Conservation (phyloP, 2,888 invertebrate genomes). For the Hypomecis atomaria region DNA sequence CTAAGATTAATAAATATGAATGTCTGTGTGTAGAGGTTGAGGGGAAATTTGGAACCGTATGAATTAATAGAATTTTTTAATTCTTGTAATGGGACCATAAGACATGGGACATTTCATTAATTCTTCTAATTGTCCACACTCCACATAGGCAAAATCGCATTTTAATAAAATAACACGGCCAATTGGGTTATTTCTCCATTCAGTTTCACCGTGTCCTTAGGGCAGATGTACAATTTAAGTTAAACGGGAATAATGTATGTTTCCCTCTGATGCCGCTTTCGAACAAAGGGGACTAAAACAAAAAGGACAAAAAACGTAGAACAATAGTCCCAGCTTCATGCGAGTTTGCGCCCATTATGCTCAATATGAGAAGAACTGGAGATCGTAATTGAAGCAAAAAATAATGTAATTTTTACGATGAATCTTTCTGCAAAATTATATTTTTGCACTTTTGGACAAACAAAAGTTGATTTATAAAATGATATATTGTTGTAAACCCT, state of each 20-base stretch:
- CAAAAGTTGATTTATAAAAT: neutral
- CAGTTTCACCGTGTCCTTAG: conserved; percentile 28
- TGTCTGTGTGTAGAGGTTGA: no score
- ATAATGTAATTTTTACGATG: conserved; percentile 17
- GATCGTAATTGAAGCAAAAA: conserved; percentile 61
- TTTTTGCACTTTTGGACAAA: neutral
- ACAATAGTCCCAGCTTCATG: conserved; percentile 77
- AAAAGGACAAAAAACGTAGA: conserved; percentile 69
- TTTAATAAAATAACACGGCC: no score
- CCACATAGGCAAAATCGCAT: no score
- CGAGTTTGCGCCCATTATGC: conserved; percentile 69
- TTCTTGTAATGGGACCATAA: no score
- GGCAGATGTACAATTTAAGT: conserved; percentile 46
- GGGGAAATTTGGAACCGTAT: no score
- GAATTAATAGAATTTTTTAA: no score
- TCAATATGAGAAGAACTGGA: conserved; percentile 70
- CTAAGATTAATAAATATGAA: no score
- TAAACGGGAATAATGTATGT: conserved; percentile 56
- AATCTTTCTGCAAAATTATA: neutral
- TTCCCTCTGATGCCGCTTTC: conserved; percentile 55
- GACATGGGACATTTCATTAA: no score
- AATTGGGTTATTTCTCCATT: neutral
- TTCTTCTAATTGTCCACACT: no score
- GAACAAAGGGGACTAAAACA: conserved; percentile 69
- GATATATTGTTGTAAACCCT: neutral